Base-by-base conservation (phyloP, 2,797 vertebrate species). In the Anguilla obscura region DNA sequence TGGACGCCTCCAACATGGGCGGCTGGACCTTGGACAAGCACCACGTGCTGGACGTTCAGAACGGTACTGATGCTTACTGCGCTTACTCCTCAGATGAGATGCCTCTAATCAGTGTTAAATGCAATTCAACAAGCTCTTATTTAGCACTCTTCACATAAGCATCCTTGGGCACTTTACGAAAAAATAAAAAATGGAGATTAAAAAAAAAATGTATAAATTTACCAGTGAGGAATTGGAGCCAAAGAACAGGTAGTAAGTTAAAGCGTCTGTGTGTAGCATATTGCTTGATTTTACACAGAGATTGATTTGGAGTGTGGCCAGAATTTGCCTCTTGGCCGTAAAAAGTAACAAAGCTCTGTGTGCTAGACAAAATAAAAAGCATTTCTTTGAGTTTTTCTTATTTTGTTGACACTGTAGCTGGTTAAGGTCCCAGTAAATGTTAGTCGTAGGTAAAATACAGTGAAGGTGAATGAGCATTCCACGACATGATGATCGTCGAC, bases 1-100 rank as follows among this genome's bases (percentile, higher is more conserved):
- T 99, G 88, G 98, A 99, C 69, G 98, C 98, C 5, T 99, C 98
- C 85, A 99, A 98, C 93, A 99, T 99, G 97, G 98, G 98, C 56
- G 97, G 98, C 5, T 99, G 98, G 98, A 97, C 97, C 0, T 86
- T 99, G 89, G 97, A 99, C 89, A 99, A 97, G 63, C 98, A 99
- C 92, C 98, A 99, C 45, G 97, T 99, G 3, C 87, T 99, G 93
- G 98, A 99, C 24, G 95, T 99, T 14, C 98, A 99, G 91, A 99
- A 98, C 1, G 98, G 98, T 98, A 94, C 90, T 95, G 60, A 86
- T 18, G 82, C 85, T 69, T 45, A 48, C 40, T 21, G 74, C 33
- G 0, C 24, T 3, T 79, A 8, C 14, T 40, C 3, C 6, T 79
- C 74, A 40, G 18, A 45, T 30, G 9, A 8, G 4, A 66, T 27